Conservation (phyloP, 1,140 invertebrate species). For the Ceratitis capitata region DNA sequence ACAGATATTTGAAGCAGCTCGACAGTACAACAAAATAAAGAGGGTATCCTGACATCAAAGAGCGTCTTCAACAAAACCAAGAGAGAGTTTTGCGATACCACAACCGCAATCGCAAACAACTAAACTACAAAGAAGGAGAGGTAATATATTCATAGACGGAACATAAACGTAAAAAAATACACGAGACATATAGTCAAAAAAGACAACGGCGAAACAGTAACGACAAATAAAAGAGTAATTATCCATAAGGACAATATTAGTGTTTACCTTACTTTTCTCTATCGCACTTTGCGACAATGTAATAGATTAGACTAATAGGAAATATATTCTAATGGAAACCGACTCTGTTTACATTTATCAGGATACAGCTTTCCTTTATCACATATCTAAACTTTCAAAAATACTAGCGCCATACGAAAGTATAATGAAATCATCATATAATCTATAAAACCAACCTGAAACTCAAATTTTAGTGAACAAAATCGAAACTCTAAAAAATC, state of each 20-base stretch:
- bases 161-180: background rate
- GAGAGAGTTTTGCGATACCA: too few relatives aligned
- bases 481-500: background rate
- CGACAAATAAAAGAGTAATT: background rate
- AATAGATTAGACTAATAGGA: background rate
- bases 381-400: background rate
- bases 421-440: background rate
- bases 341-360: background rate
- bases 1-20: too few relatives aligned
- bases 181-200: background rate
- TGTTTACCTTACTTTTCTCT: background rate
- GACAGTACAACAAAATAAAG: too few relatives aligned
- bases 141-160: background rate
- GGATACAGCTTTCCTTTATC: background rate
- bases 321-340: too few relatives aligned
- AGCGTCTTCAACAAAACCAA: too few relatives aligned
- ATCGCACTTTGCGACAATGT: background rate
- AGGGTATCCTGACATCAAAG: too few relatives aligned
- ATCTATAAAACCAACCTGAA: background rate
- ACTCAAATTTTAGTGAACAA: background rate
- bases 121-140: too few relatives aligned
- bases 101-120: too few relatives aligned
- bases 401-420: background rate
- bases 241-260: background rate
- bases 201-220: background rate